A percentile compares a stretch with the other conserved stretches of the same genome.
These are phyloP conservation scores for Drosophila nr. perissopoda DNA, from an alignment of 2,888 invertebrate species.

Conservation along the genomic window DNA sequence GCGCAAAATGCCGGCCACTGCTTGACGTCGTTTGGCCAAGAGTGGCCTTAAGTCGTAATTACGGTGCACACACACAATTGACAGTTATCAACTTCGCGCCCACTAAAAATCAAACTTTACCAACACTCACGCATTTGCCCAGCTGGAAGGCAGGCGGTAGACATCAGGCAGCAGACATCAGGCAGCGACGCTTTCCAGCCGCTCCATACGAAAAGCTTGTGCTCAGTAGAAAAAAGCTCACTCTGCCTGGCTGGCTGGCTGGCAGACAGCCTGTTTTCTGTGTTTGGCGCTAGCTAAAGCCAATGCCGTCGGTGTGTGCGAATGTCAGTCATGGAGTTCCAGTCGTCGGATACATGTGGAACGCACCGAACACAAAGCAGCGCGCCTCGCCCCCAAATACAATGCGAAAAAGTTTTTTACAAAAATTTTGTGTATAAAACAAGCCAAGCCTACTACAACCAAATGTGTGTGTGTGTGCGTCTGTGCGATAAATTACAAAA, in stretches of 20 bases:
- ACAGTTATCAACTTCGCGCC: conserved; percentile 65
- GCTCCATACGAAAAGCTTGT: conserved; percentile 49
- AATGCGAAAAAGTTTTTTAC: conserved; percentile 72
- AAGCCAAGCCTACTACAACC: conserved; percentile 44
- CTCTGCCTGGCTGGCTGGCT: conserved; percentile 31
- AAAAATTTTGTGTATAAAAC: conserved; percentile 64
- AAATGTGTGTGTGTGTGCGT: conserved; percentile 18
- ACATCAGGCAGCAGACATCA: neutral
- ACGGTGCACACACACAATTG: conserved; percentile 48
- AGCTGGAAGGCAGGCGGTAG: conserved; percentile 23
- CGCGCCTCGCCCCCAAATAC: conserved; percentile 70
- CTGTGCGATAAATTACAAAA: conserved; percentile 20
- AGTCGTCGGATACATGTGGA: conserved; percentile 84
- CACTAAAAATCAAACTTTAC: conserved; percentile 64
- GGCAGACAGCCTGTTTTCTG: conserved; percentile 16
- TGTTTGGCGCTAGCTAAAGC: conserved; percentile 37
- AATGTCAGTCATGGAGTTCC: conserved; percentile 85
- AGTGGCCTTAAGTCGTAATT: conserved; percentile 58
- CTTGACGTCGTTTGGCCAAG: conserved; percentile 29
- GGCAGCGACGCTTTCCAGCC: conserved; percentile 35
- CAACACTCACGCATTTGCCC: conserved; percentile 50
- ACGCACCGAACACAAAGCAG: conserved; percentile 71
- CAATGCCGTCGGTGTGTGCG: conserved; percentile 49
- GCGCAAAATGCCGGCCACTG: conserved; percentile 41
- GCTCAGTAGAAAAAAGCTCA: conserved; percentile 41